Base-by-base conservation (phyloP, 2,797 vertebrate genomes). In the Saguinus oedipus region DNA sequence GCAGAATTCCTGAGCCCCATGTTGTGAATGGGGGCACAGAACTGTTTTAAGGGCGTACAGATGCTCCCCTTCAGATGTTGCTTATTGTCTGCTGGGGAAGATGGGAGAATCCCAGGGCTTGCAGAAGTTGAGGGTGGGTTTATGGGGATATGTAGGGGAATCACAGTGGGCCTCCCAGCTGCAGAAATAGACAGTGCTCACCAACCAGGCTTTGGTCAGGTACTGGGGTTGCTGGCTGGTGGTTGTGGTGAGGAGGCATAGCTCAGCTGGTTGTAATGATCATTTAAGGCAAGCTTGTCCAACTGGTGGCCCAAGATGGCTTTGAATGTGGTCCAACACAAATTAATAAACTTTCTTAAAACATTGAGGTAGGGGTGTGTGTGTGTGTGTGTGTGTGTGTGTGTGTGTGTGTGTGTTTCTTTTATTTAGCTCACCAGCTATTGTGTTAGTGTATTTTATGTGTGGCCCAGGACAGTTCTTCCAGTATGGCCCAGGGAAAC, bases 141-240 rank as follows among this genome's bases (percentile, higher is more conserved):
- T 20, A 7, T 22, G 76, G 19, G 7, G 42, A 42, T 75, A 8
- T 4, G 5, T 30, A 22, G 20, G 33, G 30, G 30, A 15, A 36
- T 61, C 55, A 24, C 42, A 48, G 88, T n/a, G 24, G 48, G 80
- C 74, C 44, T 57, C 90, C 74, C 33, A 48, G 81, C 46, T 61
- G 20, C 42, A 15, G 13, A 92, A 4, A 5, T 24, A 55, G 78
- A 75, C 15, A 72, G 19, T 39, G 33, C 8, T 74, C 39, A 75
- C 3, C 12, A 24, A 0, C 9, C 0, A 24, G 30, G 27, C 22
- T 50, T 50, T 50, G 72, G 75, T 50, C 5, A 1, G n/a, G 5
- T 19, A 13, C n/a, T n/a, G 27, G 39, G 11, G 20, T 17, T 2
- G 53, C 44, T 9, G 12, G 75, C 55, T 44, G 17, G 24, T 2